These are phyloP conservation scores for Apoderus coryli DNA, from an alignment of 2,888 invertebrate genomes.

Conservation along the genomic window DNA sequence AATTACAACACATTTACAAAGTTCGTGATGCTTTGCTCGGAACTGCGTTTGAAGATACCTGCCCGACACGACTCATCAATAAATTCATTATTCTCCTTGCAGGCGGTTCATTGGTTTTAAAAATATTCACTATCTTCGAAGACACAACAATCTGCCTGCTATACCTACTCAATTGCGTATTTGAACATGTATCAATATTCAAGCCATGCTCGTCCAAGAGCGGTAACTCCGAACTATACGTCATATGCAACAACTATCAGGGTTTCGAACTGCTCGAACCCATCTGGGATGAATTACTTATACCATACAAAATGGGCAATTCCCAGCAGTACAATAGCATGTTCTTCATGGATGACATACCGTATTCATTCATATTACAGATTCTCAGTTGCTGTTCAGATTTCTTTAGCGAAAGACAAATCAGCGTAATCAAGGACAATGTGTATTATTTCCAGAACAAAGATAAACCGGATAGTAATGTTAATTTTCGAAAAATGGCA, in stretches of 20 bases:
- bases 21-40: too few species aligned
- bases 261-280: conserved; percentile 28
- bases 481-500: conserved; percentile 20
- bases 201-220: conserved; percentile 90
- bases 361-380: conserved; percentile 47
- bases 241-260: conserved; percentile 53
- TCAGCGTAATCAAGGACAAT: conserved; percentile 51
- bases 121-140: conserved; percentile 85
- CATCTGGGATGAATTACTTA: conserved; percentile 29
- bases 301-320: conserved; percentile 33
- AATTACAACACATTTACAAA: too few species aligned
- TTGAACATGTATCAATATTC: conserved; percentile 56
- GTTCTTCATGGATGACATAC: conserved; percentile 45
- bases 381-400: conserved; percentile 48
- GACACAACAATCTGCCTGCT: conserved; percentile 63
- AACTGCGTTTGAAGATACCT: too few species aligned
- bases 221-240: conserved; percentile 89
- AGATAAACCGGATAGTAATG: conserved; percentile 5
- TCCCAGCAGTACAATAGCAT: conserved; percentile 33
- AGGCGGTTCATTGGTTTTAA: conserved; percentile 70
- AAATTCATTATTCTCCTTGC: too few species aligned
- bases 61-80: too few species aligned
- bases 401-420: conserved; percentile 53
- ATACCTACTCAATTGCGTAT: conserved; percentile 63
- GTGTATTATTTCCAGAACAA: conserved; percentile 41